A percentile compares a stretch with the other conserved stretches of the same genome.
Evolutionary conservation across 2,113 vertebrate species (phyloP).

Genomic region (Nothoprocta perdicaria): DNA sequence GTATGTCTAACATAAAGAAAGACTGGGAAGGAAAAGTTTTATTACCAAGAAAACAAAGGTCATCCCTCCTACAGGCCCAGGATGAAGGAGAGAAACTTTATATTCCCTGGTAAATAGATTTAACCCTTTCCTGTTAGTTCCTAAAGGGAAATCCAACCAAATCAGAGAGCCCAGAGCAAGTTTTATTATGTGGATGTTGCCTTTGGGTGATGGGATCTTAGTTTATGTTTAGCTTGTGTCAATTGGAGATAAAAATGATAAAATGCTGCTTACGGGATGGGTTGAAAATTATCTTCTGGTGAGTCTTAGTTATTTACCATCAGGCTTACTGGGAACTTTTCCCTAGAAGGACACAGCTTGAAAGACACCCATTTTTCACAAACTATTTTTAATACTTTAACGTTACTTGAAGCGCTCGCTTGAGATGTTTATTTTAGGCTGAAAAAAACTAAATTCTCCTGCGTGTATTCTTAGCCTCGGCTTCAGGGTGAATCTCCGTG

Average conservation of each 20-base stretch:
- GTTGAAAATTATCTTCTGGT: conserved; percentile 15
- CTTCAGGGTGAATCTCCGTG: neutral
- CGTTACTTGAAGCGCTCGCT: conserved; percentile 36
- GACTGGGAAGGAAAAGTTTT: conserved; percentile 1
- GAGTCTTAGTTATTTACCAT: conserved; percentile 20
- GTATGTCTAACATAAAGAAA: conserved; percentile 23
- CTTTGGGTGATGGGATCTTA: neutral
- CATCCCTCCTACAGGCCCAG: neutral
- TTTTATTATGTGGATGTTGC: neutral
- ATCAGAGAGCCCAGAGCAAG: neutral
- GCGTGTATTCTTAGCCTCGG: neutral
- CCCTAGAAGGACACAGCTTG: conserved; percentile 56
- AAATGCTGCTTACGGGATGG: conserved; percentile 4
- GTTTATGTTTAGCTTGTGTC: neutral
- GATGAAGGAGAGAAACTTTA: neutral
- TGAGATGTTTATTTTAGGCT: conserved; percentile 9
- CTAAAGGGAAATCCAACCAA: conserved; percentile 1
- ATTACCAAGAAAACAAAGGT: conserved; percentile 8
- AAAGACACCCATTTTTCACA: conserved; percentile 40
- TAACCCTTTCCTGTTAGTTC: neutral
- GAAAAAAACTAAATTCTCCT: conserved; percentile 12
- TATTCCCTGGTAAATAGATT: conserved; percentile 5
- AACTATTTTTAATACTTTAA: conserved; percentile 63
- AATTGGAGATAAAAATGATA: neutral
- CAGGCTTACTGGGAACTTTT: conserved; percentile 14